Evolutionary conservation across 2,888 invertebrate genomes (phyloP).

Genomic region (Drosophila ochracea): DNA sequence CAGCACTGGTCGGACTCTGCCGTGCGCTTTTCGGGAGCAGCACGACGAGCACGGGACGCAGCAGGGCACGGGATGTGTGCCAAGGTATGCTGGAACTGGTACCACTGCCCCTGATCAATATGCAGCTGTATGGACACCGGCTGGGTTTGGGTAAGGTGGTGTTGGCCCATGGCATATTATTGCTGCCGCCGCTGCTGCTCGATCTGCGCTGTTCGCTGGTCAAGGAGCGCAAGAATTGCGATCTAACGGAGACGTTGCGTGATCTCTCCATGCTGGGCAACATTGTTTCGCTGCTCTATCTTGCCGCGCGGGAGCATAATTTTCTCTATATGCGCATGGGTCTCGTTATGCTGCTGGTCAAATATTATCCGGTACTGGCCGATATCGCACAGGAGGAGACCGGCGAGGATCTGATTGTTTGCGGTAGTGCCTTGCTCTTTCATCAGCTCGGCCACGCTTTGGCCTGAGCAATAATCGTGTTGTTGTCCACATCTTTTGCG

Average conservation of each 20-base stretch:
- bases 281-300: slow-evolving; percentile 69
- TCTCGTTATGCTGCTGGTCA: slow-evolving; percentile 53
- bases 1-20: slow-evolving; percentile 67
- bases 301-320: slow-evolving; percentile 61
- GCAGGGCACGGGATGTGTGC: slow-evolving; percentile 45
- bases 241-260: slow-evolving; percentile 44
- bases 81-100: slow-evolving; percentile 64
- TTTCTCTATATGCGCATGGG: slow-evolving; percentile 62
- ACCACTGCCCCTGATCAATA: slow-evolving; percentile 74
- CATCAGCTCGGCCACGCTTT: slow-evolving; percentile 45
- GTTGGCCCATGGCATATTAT: slow-evolving; percentile 66
- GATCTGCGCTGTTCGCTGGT: slow-evolving; percentile 61
- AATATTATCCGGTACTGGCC: slow-evolving; percentile 57
- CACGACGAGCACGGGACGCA: not conserved
- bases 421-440: slow-evolving; percentile 58
- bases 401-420: slow-evolving; percentile 59
- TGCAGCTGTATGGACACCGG: slow-evolving; percentile 67
- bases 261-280: slow-evolving; percentile 74
- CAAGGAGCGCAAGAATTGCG: slow-evolving; percentile 51
- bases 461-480: slow-evolving; percentile 14
- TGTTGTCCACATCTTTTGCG: slow-evolving; percentile 17
- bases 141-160: slow-evolving; percentile 56
- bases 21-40: slow-evolving; percentile 38
- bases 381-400: slow-evolving; percentile 56
- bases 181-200: slow-evolving; percentile 73